phyloP scores from a whole-genome alignment of 2,888 invertebrate genomes.

The Pseudococcus longispinus region DNA sequence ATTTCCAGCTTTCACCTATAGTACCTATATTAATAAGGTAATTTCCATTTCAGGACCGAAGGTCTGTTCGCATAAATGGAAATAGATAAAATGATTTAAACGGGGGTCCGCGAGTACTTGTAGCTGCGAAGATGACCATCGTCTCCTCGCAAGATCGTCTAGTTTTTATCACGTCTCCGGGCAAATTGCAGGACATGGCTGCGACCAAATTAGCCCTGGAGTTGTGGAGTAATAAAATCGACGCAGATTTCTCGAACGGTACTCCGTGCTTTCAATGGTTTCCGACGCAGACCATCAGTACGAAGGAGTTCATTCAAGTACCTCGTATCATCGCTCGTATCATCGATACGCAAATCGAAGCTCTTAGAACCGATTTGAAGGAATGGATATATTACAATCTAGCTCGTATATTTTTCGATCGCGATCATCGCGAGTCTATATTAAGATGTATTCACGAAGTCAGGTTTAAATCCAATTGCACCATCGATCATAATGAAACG shows the following conservation, averaged over 20 bases:
- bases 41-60: background rate
- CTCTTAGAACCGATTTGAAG: background rate
- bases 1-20: too few relatives aligned
- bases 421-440: background rate
- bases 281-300: background rate
- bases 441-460: background rate
- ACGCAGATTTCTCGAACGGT: background rate
- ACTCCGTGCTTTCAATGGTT: background rate
- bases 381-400: background rate
- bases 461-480: background rate
- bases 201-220: background rate
- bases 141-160: slow-evolving; percentile 1
- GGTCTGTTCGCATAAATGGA: background rate
- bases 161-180: background rate
- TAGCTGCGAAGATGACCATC: background rate
- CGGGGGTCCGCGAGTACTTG: background rate
- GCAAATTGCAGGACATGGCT: background rate
- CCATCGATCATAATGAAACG: background rate
- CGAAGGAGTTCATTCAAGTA: background rate
- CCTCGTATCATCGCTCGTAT: background rate
- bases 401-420: background rate
- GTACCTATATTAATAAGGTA: too few relatives aligned
- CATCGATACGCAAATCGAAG: background rate
- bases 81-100: background rate
- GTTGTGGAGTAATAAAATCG: background rate